phyloP scores from a whole-genome alignment of 1,140 invertebrate species.

The Eueides isabella region DNA sequence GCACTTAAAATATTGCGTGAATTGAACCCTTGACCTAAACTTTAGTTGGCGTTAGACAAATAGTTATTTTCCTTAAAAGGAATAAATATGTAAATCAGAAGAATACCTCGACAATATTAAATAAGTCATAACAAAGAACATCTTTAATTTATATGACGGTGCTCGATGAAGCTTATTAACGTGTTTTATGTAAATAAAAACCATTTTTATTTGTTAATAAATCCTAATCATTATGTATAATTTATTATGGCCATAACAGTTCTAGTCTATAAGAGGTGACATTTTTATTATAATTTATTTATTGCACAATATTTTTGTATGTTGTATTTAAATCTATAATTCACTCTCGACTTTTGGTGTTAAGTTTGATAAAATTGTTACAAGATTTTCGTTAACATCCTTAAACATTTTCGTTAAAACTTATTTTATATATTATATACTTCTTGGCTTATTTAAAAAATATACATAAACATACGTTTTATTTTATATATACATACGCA shows the following conservation, averaged over 20 bases:
- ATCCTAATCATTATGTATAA: slow-evolving; percentile 22
- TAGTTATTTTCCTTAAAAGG: neutral
- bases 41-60: neutral
- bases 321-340: neutral
- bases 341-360: neutral
- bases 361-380: neutral
- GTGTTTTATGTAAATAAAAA: slow-evolving; percentile 29
- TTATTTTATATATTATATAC: too few species aligned
- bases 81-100: slow-evolving; percentile 1
- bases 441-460: too few species aligned
- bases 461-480: too few species aligned
- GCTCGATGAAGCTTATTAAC: slow-evolving; percentile 19
- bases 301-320: slow-evolving; percentile 29
- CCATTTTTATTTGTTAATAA: slow-evolving; percentile 29
- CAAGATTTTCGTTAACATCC: neutral
- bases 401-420: too few species aligned
- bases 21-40: neutral
- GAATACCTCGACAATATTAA: slow-evolving; percentile 8
- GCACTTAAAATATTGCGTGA: neutral
- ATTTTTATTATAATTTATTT: slow-evolving; percentile 32
- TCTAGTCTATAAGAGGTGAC: slow-evolving; percentile 16
- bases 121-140: slow-evolving; percentile 15
- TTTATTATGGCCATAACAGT: slow-evolving; percentile 31
- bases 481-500: too few species aligned
- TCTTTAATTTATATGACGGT: slow-evolving; percentile 16